A percentile compares a stretch with the other conserved stretches of the same genome.
These are phyloP conservation scores for Haliaeetus leucogaster DNA, from an alignment of 2,113 vertebrate species.

Conservation along the genomic window DNA sequence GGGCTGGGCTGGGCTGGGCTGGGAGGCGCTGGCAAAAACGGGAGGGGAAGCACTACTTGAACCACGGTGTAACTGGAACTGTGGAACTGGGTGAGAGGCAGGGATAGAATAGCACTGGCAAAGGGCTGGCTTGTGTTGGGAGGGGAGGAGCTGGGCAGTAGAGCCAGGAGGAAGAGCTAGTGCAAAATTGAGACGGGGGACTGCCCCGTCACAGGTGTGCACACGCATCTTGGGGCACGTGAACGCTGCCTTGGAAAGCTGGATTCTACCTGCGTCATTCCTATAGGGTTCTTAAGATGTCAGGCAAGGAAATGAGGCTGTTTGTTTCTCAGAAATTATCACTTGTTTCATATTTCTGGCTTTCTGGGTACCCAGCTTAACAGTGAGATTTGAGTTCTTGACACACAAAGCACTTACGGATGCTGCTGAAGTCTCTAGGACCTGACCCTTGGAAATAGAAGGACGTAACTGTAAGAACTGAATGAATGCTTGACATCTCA, in stretches of 20 bases:
- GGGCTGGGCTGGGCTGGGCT: too few species aligned
- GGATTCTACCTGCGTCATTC: not conserved
- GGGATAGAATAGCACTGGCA: fast-evolving
- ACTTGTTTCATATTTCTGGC: not conserved
- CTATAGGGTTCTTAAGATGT: not conserved
- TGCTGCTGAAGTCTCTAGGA: not conserved
- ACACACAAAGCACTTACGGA: fast-evolving
- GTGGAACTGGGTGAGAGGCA: not conserved
- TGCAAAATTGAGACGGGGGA: not conserved
- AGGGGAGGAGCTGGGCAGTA: not conserved
- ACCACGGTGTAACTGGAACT: not conserved
- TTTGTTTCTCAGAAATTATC: not conserved
- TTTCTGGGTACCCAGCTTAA: not conserved
- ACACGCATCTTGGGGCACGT: fast-evolving
- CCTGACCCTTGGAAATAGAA: not conserved
- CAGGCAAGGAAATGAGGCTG: not conserved
- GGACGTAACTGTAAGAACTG: not conserved
- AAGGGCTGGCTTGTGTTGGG: not conserved
- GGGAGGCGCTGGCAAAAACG: not conserved
- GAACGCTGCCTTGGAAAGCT: not conserved
- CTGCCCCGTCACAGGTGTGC: not conserved
- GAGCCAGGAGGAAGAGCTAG: not conserved
- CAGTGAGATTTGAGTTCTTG: not conserved
- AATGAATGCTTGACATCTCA: not conserved
- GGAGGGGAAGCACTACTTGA: not conserved